A percentile compares a stretch with the other conserved stretches of the same genome.
Evolutionary conservation across 2,113 vertebrate genomes (phyloP).

Genomic region (Pandion haliaetus): DNA sequence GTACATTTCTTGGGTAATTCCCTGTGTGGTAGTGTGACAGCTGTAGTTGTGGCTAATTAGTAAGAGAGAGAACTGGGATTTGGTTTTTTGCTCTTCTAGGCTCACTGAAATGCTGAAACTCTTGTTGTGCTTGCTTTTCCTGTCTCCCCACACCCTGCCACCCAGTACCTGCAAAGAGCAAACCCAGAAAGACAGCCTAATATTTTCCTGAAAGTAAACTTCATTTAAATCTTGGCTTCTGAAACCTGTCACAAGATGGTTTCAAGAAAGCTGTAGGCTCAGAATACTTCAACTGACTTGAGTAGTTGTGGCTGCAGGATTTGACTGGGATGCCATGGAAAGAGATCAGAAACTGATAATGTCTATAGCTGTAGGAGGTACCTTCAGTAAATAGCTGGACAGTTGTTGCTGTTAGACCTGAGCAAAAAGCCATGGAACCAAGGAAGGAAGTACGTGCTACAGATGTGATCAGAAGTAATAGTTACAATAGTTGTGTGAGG

Average conservation of each 20-base stretch:
- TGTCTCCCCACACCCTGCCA: rapidly evolving
- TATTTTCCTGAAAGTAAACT: background rate
- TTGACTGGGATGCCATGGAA: background rate
- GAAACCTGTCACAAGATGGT: background rate
- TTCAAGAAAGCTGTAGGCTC: background rate
- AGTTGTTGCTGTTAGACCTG: background rate
- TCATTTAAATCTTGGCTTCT: background rate
- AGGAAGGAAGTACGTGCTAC: background rate
- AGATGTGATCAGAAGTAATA: background rate
- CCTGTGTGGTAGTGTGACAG: background rate
- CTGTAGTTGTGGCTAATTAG: background rate
- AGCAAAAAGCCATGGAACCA: background rate
- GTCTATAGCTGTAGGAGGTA: background rate
- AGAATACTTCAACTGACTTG: background rate
- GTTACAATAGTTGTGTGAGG: background rate
- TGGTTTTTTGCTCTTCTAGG: background rate
- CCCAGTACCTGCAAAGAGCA: background rate
- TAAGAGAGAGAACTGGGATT: background rate
- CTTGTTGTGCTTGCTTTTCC: background rate
- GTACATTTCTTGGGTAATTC: background rate
- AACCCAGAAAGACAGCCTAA: background rate
- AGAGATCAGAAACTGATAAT: background rate
- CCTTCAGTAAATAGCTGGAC: background rate
- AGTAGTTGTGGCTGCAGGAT: background rate
- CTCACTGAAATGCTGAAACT: background rate